Base-by-base conservation (phyloP, 2,113 vertebrate genomes). In the Grammomys surdaster region DNA sequence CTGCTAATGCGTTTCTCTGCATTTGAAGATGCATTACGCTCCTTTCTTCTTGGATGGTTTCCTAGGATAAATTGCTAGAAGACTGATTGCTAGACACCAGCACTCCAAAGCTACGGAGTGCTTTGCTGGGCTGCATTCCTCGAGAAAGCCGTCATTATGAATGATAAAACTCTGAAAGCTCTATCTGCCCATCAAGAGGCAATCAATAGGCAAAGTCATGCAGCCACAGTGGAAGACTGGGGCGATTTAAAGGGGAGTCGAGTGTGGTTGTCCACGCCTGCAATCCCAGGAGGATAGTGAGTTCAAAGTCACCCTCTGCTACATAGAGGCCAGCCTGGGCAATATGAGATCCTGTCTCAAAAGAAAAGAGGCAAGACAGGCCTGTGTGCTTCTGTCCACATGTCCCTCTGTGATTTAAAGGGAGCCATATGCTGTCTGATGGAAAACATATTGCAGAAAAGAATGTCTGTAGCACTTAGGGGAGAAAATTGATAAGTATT, bases 31-130 rank as follows among this genome's bases (percentile, higher is more conserved):
- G 11, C 70, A 67, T 72, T 75, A 43, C 6, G 84, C 88, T 84
- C 89, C 56, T 89, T 89, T 63, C 87, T 95, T 94, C 72, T 65
- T 65, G 20, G 36, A 65, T 84, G 60, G 54, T 73, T 92, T 88
- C 69, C 43, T 91, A 85, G 73, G 33, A 46, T 63, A 93, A 63
- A 91, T 75, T 76, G 84, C 94, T 93, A 87, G 87, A 93, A 88
- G 54, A 48, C 13, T 8, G 7, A 54, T 73, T 78, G 33, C 89
- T 87, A 78, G 78, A 91, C 43, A 91, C 19, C 88, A 58, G 65
- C 7, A 40, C 22, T 76, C 60, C 67, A 80, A 90, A 93, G 28
- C 69, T 19, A 0, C 56, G 28, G 48, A 63, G 54, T 17, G 31
- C 56, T 75, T 90, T 48, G 75, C 92, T 46, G 48, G 81, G 75